Percentiles rank a stretch among this genome's conserved stretches.
phyloP scores from a whole-genome alignment of 37 sponge, comb jelly and placozoan genomes.

The Halichondria panicea region DNA sequence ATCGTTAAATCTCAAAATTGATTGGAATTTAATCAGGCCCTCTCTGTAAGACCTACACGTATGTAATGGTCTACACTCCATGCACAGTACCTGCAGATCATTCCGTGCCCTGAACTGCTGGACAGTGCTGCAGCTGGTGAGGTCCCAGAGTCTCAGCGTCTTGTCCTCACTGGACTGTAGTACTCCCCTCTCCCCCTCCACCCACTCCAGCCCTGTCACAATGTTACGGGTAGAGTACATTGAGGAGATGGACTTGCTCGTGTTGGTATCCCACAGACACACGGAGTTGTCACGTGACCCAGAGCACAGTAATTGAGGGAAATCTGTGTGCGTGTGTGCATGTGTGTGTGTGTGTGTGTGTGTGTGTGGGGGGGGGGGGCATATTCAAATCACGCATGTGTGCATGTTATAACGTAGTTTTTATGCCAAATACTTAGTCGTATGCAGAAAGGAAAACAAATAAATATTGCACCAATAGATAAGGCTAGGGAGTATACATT shows the following conservation, averaged over 20 bases:
- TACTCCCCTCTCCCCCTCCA: conserved; percentile 45
- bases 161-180: conserved; percentile 78
- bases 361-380: too few species aligned
- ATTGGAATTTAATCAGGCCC: too few species aligned
- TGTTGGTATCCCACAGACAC: conserved; percentile 63
- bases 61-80: too few species aligned
- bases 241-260: conserved; percentile 13
- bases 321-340: conserved; percentile 3
- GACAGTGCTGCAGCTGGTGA: conserved; percentile 28
- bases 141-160: conserved; percentile 70
- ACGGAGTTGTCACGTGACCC: conserved; percentile 73
- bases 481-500: too few species aligned
- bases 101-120: conserved; percentile 44
- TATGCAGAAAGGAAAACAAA: too few species aligned
- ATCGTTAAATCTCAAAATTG: too few species aligned
- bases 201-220: conserved; percentile 66
- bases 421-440: too few species aligned
- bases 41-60: too few species aligned
- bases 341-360: neutral
- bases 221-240: conserved; percentile 58
- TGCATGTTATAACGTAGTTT: neutral
- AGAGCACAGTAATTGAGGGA: conserved; percentile 44
- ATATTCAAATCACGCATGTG: neutral
- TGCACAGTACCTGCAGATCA: conserved; percentile 55
- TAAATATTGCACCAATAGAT: neutral